phyloP scores from a whole-genome alignment of 2,797 vertebrate species.

The Eupleurogrammus muticus region DNA sequence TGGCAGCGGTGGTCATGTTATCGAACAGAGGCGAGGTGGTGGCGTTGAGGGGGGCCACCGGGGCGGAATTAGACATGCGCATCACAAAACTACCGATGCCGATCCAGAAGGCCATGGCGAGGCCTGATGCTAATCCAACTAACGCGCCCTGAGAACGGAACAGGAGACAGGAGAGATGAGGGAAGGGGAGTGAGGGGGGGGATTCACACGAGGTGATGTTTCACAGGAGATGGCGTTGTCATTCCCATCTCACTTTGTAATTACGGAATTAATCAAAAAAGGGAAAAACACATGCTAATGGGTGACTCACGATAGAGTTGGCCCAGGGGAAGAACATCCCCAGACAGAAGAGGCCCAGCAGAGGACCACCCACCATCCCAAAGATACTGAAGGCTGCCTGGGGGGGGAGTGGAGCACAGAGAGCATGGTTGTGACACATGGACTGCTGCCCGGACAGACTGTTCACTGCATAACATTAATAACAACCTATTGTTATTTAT shows the following conservation, averaged over 20 bases:
- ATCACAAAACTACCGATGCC: conserved; percentile 90
- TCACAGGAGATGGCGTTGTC: background rate
- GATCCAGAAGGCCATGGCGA: conserved; percentile 96
- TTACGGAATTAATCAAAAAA: background rate
- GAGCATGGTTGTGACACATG: background rate
- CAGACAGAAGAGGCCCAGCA: conserved; percentile 92
- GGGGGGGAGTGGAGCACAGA: background rate
- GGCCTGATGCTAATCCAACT: conserved; percentile 86
- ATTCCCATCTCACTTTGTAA: background rate
- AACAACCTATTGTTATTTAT: too few relatives aligned
- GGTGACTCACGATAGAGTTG: conserved; percentile 87
- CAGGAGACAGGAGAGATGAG: background rate
- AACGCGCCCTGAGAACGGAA: conserved; percentile 86
- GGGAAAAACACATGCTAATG: too few relatives aligned
- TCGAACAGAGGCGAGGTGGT: conserved; percentile 50
- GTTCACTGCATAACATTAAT: background rate
- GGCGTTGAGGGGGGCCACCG: conserved; percentile 52
- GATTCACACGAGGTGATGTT: background rate
- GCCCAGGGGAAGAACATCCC: conserved; percentile 96
- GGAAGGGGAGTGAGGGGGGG: background rate
- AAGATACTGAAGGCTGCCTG: conserved; percentile 98
- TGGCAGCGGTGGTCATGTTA: conserved; percentile 80
- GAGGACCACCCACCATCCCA: conserved; percentile 95
- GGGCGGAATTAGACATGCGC: background rate
- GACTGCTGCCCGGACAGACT: background rate